Evolutionary conservation across 53 echinoderm and acorn worm genomes (phyloP).

Genomic region (Henricia sp.): DNA sequence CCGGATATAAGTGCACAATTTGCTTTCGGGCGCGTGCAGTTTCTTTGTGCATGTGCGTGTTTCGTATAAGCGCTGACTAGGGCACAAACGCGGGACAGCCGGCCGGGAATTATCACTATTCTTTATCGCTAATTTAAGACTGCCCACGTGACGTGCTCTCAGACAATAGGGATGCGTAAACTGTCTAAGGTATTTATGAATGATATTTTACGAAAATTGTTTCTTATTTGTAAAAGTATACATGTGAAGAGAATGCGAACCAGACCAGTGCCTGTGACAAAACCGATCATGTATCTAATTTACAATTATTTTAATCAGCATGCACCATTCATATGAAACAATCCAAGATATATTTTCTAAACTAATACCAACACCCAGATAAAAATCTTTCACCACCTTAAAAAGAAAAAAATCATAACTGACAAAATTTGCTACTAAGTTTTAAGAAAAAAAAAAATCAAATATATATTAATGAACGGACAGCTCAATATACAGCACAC

Average conservation of each 20-base stretch:
- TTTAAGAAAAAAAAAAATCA: conserved; percentile 19
- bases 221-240: background rate
- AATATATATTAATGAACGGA: conserved; percentile 18
- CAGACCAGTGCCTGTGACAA: background rate
- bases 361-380: background rate
- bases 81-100: too few species aligned
- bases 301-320: background rate
- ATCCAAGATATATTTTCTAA: background rate
- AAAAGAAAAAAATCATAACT: background rate
- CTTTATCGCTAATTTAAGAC: too few species aligned
- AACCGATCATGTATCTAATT: background rate
- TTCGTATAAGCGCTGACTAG: too few species aligned
- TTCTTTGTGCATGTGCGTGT: too few species aligned
- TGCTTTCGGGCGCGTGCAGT: too few species aligned
- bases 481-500: conserved; percentile 56
- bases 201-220: too few species aligned
- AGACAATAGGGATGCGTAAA: too few species aligned
- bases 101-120: too few species aligned
- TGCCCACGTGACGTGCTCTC: too few species aligned
- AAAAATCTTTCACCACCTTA: conserved; percentile 7
- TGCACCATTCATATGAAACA: background rate
- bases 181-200: too few species aligned
- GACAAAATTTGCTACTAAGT: background rate
- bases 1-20: too few species aligned
- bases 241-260: background rate